A percentile compares a stretch with the other conserved stretches of the same genome.
Conservation (phyloP, 2,888 invertebrate species). For the Arge pagana region DNA sequence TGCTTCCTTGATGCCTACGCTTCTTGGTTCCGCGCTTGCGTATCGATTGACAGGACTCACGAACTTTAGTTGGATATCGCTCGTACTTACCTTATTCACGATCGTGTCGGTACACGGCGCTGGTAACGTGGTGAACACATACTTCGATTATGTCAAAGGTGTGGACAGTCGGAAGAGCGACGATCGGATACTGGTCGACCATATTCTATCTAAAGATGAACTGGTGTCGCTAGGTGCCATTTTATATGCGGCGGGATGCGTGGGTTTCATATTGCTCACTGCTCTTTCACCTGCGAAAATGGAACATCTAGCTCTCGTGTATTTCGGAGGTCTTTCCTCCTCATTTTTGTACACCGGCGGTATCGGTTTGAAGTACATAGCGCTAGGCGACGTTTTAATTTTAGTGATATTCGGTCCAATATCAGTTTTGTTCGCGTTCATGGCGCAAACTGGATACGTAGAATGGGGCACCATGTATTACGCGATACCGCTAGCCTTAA, state of each 20-base stretch:
- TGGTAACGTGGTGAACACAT: constrained; percentile 95
- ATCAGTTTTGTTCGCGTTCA: constrained; percentile 89
- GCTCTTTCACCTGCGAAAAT: constrained; percentile 86
- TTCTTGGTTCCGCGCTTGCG: constrained; percentile 87
- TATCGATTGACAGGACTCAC: constrained; percentile 78
- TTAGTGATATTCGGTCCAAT: constrained; percentile 93
- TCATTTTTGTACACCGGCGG: constrained; percentile 97
- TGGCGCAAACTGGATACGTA: constrained; percentile 90
- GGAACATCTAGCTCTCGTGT: constrained; percentile 92
- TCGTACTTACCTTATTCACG: constrained; percentile 82
- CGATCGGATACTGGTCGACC: constrained; percentile 93
- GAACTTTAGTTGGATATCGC: constrained; percentile 78
- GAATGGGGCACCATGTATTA: constrained; percentile 91
- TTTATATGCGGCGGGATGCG: constrained; percentile 84
- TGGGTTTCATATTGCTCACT: constrained; percentile 77
- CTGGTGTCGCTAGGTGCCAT: constrained; percentile 88
- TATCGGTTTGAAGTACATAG: constrained; percentile 93
- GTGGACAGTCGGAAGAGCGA: constrained; percentile 93
- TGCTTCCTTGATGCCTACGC: constrained; percentile 87
- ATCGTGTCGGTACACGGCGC: constrained; percentile 93
- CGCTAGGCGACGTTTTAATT: constrained; percentile 89
- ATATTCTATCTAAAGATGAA: constrained; percentile 79
- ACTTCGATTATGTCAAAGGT: constrained; percentile 92
- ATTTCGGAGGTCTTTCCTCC: constrained; percentile 93
- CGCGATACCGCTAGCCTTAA: constrained; percentile 90